phyloP scores from a whole-genome alignment of 2,888 invertebrate genomes.

The Rhagonycha fulva region DNA sequence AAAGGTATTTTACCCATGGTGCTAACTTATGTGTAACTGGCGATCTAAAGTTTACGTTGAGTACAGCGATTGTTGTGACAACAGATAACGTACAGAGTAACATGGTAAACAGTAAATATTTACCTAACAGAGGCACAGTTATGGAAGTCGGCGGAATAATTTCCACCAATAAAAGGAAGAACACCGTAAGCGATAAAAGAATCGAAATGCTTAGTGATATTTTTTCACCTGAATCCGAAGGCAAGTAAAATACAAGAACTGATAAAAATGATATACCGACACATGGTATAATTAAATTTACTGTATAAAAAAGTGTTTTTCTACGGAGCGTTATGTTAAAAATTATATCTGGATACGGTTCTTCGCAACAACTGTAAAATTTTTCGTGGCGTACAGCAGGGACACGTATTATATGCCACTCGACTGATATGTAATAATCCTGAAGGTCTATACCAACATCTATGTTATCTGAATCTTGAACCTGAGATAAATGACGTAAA shows the following conservation, averaged over 20 bases:
- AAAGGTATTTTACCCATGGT: constrained; percentile 83
- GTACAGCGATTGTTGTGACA: constrained; percentile 90
- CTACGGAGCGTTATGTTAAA: constrained; percentile 94
- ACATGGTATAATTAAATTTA: constrained; percentile 96
- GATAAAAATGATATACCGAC: constrained; percentile 96
- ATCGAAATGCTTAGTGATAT: constrained; percentile 95
- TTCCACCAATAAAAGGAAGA: constrained; percentile 90
- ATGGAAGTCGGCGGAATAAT: constrained; percentile 94
- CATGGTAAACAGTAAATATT: constrained; percentile 93
- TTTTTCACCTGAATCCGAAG: constrained; percentile 97
- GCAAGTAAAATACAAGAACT: constrained; percentile 95
- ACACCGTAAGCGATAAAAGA: constrained; percentile 89
- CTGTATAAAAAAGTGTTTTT: constrained; percentile 96
- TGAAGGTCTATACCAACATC: constrained; percentile 90
- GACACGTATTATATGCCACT: constrained; percentile 97
- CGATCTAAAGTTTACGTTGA: constrained; percentile 91
- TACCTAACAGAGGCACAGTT: constrained; percentile 88
- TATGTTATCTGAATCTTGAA: constrained; percentile 84
- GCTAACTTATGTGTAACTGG: constrained; percentile 92
- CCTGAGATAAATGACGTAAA: constrained; percentile 84
- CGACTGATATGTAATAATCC: constrained; percentile 95
- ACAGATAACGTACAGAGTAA: constrained; percentile 91
- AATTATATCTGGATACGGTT: constrained; percentile 96
- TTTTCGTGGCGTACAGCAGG: constrained; percentile 89
- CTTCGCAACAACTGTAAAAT: constrained; percentile 95